These are phyloP conservation scores for Lasioglossum lativentre DNA, from an alignment of 2,888 invertebrate species.

Conservation along the genomic window DNA sequence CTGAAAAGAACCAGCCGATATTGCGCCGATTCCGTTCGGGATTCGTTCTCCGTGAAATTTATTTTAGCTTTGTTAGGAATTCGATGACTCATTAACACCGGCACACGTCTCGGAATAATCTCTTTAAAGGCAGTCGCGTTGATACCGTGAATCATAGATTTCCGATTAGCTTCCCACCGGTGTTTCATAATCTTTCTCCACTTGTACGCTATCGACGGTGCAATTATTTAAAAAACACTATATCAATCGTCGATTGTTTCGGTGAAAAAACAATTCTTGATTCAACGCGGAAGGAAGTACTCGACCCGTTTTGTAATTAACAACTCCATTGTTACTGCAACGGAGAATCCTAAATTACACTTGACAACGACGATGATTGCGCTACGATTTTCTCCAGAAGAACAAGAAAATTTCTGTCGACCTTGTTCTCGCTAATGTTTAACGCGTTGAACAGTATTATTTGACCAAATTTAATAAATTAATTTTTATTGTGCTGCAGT, in stretches of 20 bases:
- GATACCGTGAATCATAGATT: not conserved
- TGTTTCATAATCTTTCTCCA: not conserved
- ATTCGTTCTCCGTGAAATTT: not conserved
- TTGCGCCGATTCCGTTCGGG: not conserved
- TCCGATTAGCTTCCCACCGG: not conserved
- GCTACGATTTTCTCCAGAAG: not conserved
- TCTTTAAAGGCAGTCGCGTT: not conserved
- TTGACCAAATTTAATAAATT: too few species aligned
- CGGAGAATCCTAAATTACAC: not conserved
- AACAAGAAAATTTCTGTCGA: not conserved
- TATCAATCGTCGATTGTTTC: not conserved
- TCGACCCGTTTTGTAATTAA: not conserved
- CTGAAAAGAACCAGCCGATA: not conserved
- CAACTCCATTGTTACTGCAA: not conserved
- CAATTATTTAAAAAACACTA: not conserved
- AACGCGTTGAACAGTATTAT: too few species aligned
- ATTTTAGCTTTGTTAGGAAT: not conserved
- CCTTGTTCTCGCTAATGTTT: too few species aligned
- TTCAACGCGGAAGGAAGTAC: not conserved
- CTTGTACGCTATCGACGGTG: not conserved
- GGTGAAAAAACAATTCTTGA: not conserved
- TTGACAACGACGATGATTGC: not conserved
- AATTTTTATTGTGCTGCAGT: too few species aligned
- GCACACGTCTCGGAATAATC: not conserved
- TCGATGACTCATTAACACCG: not conserved